Evolutionary conservation across 2,113 vertebrate species (phyloP).

Genomic region (Capreolus pygargus): DNA sequence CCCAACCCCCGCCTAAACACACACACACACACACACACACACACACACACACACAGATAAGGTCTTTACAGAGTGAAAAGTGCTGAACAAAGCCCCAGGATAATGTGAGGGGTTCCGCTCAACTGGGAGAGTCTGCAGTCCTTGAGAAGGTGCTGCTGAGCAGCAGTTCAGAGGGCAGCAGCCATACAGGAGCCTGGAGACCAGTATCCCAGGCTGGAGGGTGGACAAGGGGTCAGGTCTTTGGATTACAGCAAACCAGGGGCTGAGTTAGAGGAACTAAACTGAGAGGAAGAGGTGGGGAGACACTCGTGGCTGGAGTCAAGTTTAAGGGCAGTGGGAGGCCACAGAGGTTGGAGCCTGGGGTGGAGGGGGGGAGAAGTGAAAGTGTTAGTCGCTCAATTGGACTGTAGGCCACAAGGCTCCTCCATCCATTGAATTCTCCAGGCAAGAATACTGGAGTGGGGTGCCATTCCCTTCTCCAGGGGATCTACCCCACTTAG

Average conservation of each 20-base stretch:
- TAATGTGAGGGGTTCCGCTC: not conserved
- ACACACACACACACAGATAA: not conserved
- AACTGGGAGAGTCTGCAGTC: not conserved
- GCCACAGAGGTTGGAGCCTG: not conserved
- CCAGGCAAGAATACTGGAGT: not conserved
- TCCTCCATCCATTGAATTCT: not conserved
- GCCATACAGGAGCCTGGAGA: not conserved
- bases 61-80: not conserved
- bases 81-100: not conserved
- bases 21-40: too few species aligned
- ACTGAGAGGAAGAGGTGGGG: not conserved
- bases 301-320: too few species aligned
- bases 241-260: not conserved
- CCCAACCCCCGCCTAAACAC: not conserved
- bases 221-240: accelerated
- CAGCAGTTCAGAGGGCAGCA: not conserved
- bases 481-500: not conserved
- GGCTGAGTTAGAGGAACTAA: too few species aligned
- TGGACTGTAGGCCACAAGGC: not conserved
- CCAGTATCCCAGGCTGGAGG: not conserved
- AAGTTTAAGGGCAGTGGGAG: not conserved
- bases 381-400: not conserved
- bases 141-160: not conserved
- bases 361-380: not conserved
- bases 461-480: not conserved